Conservation (phyloP, 2,888 invertebrate species). For the Ceriagrion tenellum region DNA sequence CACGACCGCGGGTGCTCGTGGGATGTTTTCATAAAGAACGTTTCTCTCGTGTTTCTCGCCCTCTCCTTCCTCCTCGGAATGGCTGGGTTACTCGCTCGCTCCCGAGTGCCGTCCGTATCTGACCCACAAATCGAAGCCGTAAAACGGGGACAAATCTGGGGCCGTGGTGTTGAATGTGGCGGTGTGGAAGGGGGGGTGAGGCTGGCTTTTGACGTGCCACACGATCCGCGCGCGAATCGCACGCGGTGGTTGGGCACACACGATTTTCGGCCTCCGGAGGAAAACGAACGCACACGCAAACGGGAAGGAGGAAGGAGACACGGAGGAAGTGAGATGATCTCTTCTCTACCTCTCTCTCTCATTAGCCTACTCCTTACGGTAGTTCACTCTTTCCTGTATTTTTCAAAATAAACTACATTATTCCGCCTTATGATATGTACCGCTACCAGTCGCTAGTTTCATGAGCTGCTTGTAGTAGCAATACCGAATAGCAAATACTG, state of each 20-base stretch:
- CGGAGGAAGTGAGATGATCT: background rate
- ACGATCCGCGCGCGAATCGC: background rate
- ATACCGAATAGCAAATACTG: too few relatives aligned
- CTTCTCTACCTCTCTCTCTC: background rate
- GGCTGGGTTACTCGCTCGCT: background rate
- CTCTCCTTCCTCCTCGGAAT: background rate
- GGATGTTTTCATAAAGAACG: slow-evolving; percentile 1
- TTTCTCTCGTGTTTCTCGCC: background rate
- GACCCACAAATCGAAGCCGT: slow-evolving; percentile 39
- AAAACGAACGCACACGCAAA: background rate
- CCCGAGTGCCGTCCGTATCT: slow-evolving; percentile 11
- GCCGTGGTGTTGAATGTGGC: background rate
- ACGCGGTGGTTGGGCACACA: slow-evolving; percentile 4
- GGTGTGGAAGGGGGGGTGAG: too few relatives aligned
- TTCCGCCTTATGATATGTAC: too few relatives aligned
- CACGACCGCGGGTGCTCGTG: background rate
- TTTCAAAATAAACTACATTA: too few relatives aligned
- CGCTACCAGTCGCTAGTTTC: too few relatives aligned
- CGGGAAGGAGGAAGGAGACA: background rate
- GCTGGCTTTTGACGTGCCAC: background rate
- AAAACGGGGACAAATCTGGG: slow-evolving; percentile 25
- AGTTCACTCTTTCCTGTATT: too few relatives aligned
- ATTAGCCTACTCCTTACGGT: too few relatives aligned
- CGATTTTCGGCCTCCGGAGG: background rate
- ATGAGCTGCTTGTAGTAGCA: too few relatives aligned